Base-by-base conservation (phyloP, 2,797 vertebrate genomes). In the Enteromius paludinosus region DNA sequence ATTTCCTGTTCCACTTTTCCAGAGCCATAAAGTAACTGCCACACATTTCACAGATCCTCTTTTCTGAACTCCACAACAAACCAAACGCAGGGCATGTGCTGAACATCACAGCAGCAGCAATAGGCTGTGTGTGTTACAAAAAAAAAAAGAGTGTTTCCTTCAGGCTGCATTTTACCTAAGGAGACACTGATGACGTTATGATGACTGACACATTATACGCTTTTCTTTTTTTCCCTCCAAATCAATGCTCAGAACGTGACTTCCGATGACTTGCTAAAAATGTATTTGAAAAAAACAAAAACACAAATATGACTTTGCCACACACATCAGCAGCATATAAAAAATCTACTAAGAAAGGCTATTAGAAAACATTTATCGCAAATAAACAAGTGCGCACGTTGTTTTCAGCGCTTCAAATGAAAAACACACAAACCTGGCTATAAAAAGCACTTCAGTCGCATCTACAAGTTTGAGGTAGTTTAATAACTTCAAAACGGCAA, bases 1-100 rank as follows among this genome's bases (percentile, higher is more conserved):
- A 78, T 83, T 83, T 87, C 84, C 83, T 86, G 83, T 81, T 79
- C 80, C 78, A 74, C 72, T 84, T 81, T 81, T 69, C 5, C 76
- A 76, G 35, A 41, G 33, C 59, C 64, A 73, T 47, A 84, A 70
- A 81, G 25, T 17, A 47, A 81, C 41, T 65, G 79, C 20, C 62
- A 79, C 61, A 49, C 23, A 79, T 66, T 82, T 86, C 28, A 78
- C 62, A 74, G 69, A 81, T 62, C 47, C 25, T 18, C 54, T 56
- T 35, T 79, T 76, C 54, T 65, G 72, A 65, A 35, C 20, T 54
- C 38, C 70, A 79, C 69, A 17, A 62, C 18, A 65, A 74, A 73
- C 49, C 59, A 78, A 83, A 74, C 54, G 81, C 25, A 43, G 41
- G 49, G 78, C 54, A 43, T 68, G 30, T n/a, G 69, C 35, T 49